Percentiles rank a stretch among this genome's conserved stretches.
phyloP scores from a whole-genome alignment of 2,113 vertebrate genomes.

The Dermatemys mawii region DNA sequence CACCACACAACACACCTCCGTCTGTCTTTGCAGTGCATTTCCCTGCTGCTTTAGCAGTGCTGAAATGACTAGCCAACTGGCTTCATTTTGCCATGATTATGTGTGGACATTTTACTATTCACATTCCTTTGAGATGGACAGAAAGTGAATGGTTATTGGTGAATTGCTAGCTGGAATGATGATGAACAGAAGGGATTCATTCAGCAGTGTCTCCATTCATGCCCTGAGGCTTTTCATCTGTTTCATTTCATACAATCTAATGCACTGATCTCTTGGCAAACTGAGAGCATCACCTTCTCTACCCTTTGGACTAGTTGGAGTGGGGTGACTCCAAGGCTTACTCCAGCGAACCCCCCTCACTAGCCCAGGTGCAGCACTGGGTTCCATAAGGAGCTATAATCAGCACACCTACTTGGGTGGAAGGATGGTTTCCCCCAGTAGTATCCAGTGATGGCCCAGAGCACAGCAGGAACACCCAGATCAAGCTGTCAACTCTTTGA shows the following conservation, averaged over 20 bases:
- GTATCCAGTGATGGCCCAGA: neutral
- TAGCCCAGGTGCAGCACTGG: neutral
- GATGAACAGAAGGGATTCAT: neutral
- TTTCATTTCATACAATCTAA: neutral
- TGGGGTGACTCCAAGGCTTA: neutral
- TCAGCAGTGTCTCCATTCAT: neutral
- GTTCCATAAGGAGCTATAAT: neutral
- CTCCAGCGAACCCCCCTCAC: neutral
- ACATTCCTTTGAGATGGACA: neutral
- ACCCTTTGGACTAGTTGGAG: neutral
- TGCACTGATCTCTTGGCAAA: neutral
- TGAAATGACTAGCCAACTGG: neutral
- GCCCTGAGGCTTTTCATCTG: constrained; percentile 17
- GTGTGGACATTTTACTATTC: neutral
- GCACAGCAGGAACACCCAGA: neutral
- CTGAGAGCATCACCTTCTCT: neutral
- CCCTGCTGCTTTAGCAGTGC: neutral
- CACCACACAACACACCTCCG: neutral
- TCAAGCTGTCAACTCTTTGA: neutral
- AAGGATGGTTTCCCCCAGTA: neutral
- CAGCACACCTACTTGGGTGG: neutral
- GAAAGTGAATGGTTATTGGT: neutral
- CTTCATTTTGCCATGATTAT: neutral
- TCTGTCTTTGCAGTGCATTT: neutral
- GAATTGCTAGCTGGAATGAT: neutral